phyloP scores from a whole-genome alignment of 2,797 vertebrate genomes.

The Platyrinchus mystaceus region DNA sequence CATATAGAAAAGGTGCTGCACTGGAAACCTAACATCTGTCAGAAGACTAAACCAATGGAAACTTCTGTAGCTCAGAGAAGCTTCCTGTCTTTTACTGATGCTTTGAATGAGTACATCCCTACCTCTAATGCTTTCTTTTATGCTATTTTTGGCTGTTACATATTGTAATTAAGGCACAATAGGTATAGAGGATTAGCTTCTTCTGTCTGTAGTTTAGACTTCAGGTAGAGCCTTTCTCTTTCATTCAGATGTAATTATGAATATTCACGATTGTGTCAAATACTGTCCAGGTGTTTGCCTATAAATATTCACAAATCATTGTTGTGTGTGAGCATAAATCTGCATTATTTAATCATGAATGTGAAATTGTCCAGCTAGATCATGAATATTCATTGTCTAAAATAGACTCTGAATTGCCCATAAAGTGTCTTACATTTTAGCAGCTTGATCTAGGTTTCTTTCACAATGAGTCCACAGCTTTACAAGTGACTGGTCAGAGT shows the following conservation, averaged over 20 bases:
- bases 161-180: not conserved
- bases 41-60: not conserved
- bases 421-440: slow-evolving; percentile 18
- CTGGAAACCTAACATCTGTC: not conserved
- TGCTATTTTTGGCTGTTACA: not conserved
- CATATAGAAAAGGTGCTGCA: not conserved
- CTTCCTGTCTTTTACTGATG: not conserved
- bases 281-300: slow-evolving; percentile 48
- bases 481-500: not conserved
- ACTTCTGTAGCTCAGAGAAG: not conserved
- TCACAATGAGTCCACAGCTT: not conserved
- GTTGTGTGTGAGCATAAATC: slow-evolving; percentile 56
- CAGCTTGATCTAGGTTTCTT: slow-evolving; percentile 15
- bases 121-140: not conserved
- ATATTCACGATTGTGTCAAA: slow-evolving; percentile 6
- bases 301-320: slow-evolving; percentile 67
- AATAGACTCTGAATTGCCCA: slow-evolving; percentile 28
- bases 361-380: slow-evolving; percentile 47
- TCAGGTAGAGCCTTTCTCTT: slow-evolving; percentile 1
- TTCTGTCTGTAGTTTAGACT: not conserved
- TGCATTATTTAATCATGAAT: slow-evolving; percentile 41
- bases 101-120: not conserved
- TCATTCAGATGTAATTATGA: slow-evolving; percentile 19
- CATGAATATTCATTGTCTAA: slow-evolving; percentile 54
- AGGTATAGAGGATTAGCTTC: not conserved